Evolutionary conservation across 1,140 invertebrate species (phyloP).

Genomic region (Euwallacea fornicatus): DNA sequence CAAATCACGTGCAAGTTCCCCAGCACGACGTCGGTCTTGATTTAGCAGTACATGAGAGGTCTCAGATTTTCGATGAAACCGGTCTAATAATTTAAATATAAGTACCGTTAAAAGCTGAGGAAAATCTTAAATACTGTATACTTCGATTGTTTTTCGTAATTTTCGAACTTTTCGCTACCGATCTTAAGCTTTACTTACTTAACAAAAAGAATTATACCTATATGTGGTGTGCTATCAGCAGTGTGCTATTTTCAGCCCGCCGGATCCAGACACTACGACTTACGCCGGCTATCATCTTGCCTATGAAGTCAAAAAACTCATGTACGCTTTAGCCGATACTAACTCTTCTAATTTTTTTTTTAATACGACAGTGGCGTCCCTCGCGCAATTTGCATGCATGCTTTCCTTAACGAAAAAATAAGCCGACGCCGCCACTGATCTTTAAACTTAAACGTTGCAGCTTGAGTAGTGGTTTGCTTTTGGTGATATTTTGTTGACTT

Average conservation of each 20-base stretch:
- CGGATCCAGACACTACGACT: constrained; percentile 76
- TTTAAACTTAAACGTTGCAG: constrained; percentile 15
- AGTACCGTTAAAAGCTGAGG: too few relatives aligned
- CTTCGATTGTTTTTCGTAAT: too few relatives aligned
- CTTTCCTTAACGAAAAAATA: background rate
- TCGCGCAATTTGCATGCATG: too few relatives aligned
- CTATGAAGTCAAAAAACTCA: constrained; percentile 99
- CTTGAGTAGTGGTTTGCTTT: background rate
- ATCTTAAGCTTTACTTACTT: too few relatives aligned
- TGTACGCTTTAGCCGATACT: constrained; percentile 73
- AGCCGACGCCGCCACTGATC: background rate
- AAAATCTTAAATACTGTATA: too few relatives aligned
- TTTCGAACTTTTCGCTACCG: too few relatives aligned
- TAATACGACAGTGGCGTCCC: too few relatives aligned
- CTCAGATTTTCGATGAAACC: too few relatives aligned
- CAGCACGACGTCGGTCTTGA: too few relatives aligned
- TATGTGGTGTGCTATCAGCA: constrained; percentile 55
- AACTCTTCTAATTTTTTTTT: constrained; percentile 18
- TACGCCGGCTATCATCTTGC: constrained; percentile 96
- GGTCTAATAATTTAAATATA: too few relatives aligned
- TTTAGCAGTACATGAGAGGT: too few relatives aligned
- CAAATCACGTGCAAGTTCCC: too few relatives aligned
- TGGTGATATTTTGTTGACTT: background rate
- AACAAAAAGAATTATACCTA: background rate
- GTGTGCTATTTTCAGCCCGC: constrained; percentile 71